phyloP scores from a whole-genome alignment of 2,888 invertebrate species.

The Microctonus aethiopoides region DNA sequence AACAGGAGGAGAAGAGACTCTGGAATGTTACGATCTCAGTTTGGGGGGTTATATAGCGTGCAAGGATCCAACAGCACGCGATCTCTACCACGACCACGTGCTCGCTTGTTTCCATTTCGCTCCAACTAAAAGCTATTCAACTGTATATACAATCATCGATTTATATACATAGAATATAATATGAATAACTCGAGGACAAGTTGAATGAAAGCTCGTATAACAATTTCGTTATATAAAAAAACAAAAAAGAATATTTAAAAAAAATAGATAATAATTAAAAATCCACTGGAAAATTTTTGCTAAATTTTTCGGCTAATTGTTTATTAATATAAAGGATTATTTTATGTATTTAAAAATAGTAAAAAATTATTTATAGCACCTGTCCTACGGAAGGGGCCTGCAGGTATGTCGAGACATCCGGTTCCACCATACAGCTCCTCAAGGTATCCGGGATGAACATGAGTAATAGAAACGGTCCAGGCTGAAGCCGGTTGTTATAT shows the following conservation, averaged over 20 bases:
- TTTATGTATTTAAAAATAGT: constrained; percentile 5
- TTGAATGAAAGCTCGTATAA: not conserved
- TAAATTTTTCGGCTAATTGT: too few relatives aligned
- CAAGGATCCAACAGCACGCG: constrained; percentile 19
- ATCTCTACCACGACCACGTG: constrained; percentile 22
- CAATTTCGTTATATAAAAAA: not conserved
- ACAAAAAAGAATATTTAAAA: not conserved
- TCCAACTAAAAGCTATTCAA: constrained; percentile 14
- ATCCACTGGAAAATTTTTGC: too few relatives aligned
- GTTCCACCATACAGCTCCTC: constrained; percentile 96
- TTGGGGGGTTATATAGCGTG: constrained; percentile 18
- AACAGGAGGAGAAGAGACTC: not conserved
- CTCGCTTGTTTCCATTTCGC: constrained; percentile 7
- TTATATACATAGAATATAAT: not conserved
- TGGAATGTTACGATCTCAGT: constrained; percentile 17
- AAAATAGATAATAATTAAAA: not conserved
- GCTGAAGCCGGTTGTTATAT: constrained; percentile 50
- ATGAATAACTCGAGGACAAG: not conserved
- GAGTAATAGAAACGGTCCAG: constrained; percentile 68
- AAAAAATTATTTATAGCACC: constrained; percentile 69
- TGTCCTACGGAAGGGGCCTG: constrained; percentile 96
- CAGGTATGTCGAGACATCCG: constrained; percentile 93
- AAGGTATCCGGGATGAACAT: constrained; percentile 94
- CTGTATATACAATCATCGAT: not conserved
- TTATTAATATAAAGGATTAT: not conserved